Percentiles rank a stretch among this genome's conserved stretches.
These are phyloP conservation scores for Folsomia manolachei DNA, from an alignment of 2,888 invertebrate species.

Conservation along the genomic window DNA sequence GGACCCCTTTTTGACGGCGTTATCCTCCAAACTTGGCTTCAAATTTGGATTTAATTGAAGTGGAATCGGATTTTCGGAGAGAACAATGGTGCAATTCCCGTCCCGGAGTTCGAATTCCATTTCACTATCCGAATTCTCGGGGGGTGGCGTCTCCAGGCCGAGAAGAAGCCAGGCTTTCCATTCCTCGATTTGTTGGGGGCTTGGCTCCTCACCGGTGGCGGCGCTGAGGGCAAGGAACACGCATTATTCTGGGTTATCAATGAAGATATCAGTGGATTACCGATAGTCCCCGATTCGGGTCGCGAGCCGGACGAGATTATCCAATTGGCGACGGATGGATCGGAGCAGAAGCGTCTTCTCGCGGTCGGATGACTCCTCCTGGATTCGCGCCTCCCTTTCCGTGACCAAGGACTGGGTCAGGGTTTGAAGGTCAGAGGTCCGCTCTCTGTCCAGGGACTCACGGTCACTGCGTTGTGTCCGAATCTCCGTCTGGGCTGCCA, in stretches of 20 bases:
- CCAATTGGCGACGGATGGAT: not conserved
- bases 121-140: not conserved
- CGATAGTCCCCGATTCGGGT: not conserved
- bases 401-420: not conserved
- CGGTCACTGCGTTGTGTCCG: not conserved
- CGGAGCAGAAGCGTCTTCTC: not conserved
- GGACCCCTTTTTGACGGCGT: no score
- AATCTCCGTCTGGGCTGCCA: not conserved
- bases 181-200: not conserved
- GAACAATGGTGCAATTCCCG: not conserved
- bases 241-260: not conserved
- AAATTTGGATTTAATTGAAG: no score
- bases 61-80: not conserved
- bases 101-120: not conserved
- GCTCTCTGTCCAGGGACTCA: not conserved
- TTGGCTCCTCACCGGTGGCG: not conserved
- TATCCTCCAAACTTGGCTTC: no score
- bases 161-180: not conserved
- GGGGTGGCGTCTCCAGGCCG: not conserved
- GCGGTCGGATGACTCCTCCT: not conserved
- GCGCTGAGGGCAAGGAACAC: no score
- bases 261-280: no score
- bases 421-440: not conserved
- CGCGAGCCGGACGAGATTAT: not conserved
- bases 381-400: not conserved